Base-by-base conservation (phyloP, 2,113 vertebrate genomes). In the Lanius collurio region DNA sequence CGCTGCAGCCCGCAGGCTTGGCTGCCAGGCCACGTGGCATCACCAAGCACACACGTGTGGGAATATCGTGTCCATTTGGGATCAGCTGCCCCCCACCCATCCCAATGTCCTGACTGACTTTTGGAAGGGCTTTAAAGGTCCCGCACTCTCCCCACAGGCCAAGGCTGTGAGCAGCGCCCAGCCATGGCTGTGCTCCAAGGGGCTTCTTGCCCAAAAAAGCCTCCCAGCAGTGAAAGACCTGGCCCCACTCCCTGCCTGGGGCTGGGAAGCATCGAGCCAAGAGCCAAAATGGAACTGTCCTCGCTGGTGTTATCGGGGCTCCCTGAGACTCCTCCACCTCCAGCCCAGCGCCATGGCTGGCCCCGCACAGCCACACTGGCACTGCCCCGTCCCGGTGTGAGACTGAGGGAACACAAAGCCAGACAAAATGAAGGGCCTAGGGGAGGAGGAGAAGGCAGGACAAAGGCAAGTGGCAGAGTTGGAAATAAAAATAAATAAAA, bases 101-200 rank as follows among this genome's bases (percentile, higher is more conserved):
- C 24, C 77, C n/a, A 12, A 3, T 7, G 44, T 52, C 39, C 74
- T 20, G 22, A 31, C 26, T 0, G 3, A 26, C 24, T 5, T 65
- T 22, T 47, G 52, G 30, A 89, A 65, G 41, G 37, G 21, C 23
- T 79, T 50, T 26, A 53, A 30, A 46, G 31, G 18, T 56, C 19
- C 63, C 33, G 52, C 0, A 1, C 41, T 19, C 41, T 88, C 69
- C 35, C 64, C 6, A 4, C 14, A 47, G 3, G 1, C 18, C 1
- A 2, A 52, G 20, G 15, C 64, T 17, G 11, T 0, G 7, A 41
- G 41, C 15, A 27, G 69, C 0, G 0, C 12, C 9, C 16, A 5
- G 6, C 0, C 0, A 21, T 30, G 46, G 59, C 83, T 46, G 42
- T 4, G 50, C 46, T 15, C 49, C 30, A 12, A 11, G 18, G 26